Evolutionary conservation across 2,888 invertebrate genomes (phyloP), one percentile per base, ranked within the genome.

Genomic region (Netelia melanura): DNA sequence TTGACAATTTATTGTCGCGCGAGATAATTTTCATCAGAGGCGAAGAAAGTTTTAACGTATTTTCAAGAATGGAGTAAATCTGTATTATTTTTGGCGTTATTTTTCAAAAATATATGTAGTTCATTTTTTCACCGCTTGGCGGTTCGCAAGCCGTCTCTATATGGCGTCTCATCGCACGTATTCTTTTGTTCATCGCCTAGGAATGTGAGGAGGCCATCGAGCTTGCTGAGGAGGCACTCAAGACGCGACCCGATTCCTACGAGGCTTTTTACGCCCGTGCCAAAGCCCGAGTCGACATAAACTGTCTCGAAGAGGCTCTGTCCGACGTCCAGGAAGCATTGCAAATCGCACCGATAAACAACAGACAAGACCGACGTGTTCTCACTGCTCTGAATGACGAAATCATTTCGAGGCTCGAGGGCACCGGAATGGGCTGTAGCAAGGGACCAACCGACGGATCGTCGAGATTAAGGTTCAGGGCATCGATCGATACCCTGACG

Each of bases 231-330:
- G 97, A 98, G 92, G 98, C 98, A 0, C 96, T 98, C 52, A 96
- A 96, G 68, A 95, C 98, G 84, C 97, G 97, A 87, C 97, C 98
- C 1, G 96, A 97, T 92, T 98, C 98, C 2, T 98, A 98, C 92
- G 98, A 98, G 94, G 98, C 98, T 5, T 98, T 96, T 89, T 98
- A 98, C 94, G 98, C 98, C 3, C 95, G 98, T 92, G 97, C 98
- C 0, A 96, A 98, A 91, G 98, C 98, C 8, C 96, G 97, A 85
- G 95, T 98, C 86, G 98, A 98, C 80, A 95, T 96, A 75, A 96
- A 96, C 93, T 94, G 96, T 3, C 95, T 96, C 38, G 97, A 97
- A 88, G 95, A 95, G 74, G 98, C 98, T 0, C 94, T 98, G 23
- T 95, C 96, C 1, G 98, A 98, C 92, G 96, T 98, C 11, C 96